Evolutionary conservation across 2,888 invertebrate species (phyloP).

Genomic region (Saturnia pavonia): DNA sequence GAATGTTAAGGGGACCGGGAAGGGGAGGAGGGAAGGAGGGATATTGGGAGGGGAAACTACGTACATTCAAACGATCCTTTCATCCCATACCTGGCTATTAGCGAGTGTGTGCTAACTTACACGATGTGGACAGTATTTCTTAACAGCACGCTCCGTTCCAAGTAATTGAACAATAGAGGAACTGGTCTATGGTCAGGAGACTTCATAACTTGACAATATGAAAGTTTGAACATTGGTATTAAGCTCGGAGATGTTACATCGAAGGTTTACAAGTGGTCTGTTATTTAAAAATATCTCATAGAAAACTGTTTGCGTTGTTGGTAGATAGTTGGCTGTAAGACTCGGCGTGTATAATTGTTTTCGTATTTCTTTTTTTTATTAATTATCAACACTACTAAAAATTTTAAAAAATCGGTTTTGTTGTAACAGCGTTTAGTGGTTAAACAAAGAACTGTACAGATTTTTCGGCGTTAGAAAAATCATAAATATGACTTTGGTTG

Average conservation of each 20-base stretch:
- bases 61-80: slow-evolving; percentile 12
- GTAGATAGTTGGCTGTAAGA: too few relatives aligned
- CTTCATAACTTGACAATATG: background rate
- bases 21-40: background rate
- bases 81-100: slow-evolving; percentile 9
- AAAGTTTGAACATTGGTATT: background rate
- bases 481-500: too few relatives aligned
- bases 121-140: slow-evolving; percentile 3
- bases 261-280: background rate
- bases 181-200: background rate
- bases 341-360: too few relatives aligned
- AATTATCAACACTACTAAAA: too few relatives aligned
- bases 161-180: slow-evolving; percentile 10
- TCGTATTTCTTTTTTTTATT: too few relatives aligned
- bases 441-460: too few relatives aligned
- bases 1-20: background rate
- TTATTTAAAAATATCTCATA: too few relatives aligned
- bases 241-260: background rate
- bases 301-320: too few relatives aligned
- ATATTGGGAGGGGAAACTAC: background rate
- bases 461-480: too few relatives aligned
- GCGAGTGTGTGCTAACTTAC: slow-evolving; percentile 4
- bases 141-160: background rate
- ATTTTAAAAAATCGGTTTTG: too few relatives aligned
- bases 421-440: too few relatives aligned